A percentile compares a stretch with the other conserved stretches of the same genome.
Conservation (phyloP, 2,113 vertebrate species). For the Scomber colias region DNA sequence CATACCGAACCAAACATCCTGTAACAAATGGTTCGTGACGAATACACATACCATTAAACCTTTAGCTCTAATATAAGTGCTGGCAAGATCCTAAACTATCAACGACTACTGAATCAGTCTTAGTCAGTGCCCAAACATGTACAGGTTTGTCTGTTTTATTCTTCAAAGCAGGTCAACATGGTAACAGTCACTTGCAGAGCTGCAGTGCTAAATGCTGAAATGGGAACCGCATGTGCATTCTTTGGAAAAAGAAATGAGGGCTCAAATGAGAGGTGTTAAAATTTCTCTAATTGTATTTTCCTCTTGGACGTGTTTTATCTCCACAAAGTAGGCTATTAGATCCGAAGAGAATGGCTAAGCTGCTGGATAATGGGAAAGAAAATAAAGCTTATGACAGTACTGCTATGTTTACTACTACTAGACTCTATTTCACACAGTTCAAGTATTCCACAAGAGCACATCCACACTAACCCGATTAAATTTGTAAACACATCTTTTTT, state of each 20-base stretch:
- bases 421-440: not conserved
- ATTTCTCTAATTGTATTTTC: constrained; percentile 73
- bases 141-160: constrained; percentile 24
- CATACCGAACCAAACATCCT: too few species aligned
- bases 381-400: constrained; percentile 31
- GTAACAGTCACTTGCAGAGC: constrained; percentile 29
- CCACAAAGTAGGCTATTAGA: constrained; percentile 52
- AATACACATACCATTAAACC: too few species aligned
- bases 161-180: constrained; percentile 43
- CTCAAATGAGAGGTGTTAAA: constrained; percentile 71
- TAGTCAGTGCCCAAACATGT: not conserved
- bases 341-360: constrained; percentile 28
- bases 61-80: too few species aligned
- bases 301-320: constrained; percentile 67
- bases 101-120: not conserved
- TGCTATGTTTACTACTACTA: constrained; percentile 10
- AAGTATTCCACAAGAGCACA: not conserved
- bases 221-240: constrained; percentile 76
- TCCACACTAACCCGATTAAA: too few species aligned
- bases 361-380: constrained; percentile 50
- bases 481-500: too few species aligned
- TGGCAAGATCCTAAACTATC: not conserved
- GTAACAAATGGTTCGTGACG: too few species aligned
- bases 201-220: constrained; percentile 49
- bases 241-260: constrained; percentile 77